These are phyloP conservation scores for Rhea pennata DNA, from an alignment of 2,113 vertebrate genomes.

Conservation along the genomic window DNA sequence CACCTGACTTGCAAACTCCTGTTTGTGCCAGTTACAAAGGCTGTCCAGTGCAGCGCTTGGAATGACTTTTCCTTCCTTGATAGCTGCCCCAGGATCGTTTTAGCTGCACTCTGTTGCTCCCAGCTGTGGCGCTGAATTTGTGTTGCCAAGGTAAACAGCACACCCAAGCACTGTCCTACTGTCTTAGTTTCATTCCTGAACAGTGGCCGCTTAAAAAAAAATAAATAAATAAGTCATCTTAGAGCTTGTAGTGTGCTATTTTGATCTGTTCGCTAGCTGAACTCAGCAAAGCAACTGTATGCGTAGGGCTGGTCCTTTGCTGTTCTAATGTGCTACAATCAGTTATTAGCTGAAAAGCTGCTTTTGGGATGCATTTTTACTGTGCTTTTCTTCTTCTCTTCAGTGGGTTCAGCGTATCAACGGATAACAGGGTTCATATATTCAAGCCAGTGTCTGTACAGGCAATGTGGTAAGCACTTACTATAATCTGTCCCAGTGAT, in stretches of 20 bases:
- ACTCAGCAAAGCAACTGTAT: background rate
- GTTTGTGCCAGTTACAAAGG: constrained; percentile 59
- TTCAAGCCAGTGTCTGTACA: constrained; percentile 99
- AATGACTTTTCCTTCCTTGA: constrained; percentile 68
- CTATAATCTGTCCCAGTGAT: background rate
- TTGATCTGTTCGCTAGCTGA: constrained; percentile 38
- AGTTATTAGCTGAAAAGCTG: constrained; percentile 7
- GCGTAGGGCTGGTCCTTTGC: constrained; percentile 18
- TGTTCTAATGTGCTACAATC: constrained; percentile 14
- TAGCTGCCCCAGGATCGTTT: constrained; percentile 62
- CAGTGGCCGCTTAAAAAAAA: constrained; percentile 33
- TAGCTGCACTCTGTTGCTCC: constrained; percentile 56
- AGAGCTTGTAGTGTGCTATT: constrained; percentile 57
- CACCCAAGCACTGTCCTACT: constrained; percentile 40
- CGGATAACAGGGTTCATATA: constrained; percentile 94
- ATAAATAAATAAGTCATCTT: background rate
- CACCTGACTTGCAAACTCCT: constrained; percentile 62
- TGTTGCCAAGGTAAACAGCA: constrained; percentile 68
- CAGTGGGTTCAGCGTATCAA: constrained; percentile 94
- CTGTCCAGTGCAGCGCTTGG: background rate
- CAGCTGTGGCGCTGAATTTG: constrained; percentile 61
- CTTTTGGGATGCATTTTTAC: background rate
- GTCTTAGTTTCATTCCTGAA: constrained; percentile 15
- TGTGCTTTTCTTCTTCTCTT: constrained; percentile 27
- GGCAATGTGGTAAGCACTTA: constrained; percentile 93